Conservation (phyloP, 2,113 vertebrate genomes). For the Melanerpes aurifrons region DNA sequence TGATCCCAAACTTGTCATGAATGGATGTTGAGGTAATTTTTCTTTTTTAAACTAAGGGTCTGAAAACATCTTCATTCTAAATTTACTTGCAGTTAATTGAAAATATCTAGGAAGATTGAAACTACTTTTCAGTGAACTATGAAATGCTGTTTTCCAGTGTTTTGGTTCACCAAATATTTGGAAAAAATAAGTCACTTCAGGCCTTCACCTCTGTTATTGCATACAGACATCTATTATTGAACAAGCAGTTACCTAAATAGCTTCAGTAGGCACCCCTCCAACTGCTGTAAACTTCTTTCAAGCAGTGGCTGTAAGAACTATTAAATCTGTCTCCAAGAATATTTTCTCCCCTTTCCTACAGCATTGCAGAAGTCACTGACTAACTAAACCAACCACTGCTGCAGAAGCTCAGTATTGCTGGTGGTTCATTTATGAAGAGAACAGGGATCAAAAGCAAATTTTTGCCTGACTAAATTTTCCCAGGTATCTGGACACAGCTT, state of each 20-base stretch:
- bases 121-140: not conserved
- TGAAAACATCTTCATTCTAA: not conserved
- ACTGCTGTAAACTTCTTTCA: not conserved
- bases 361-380: not conserved
- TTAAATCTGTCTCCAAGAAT: not conserved
- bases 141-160: not conserved
- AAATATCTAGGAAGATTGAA: not conserved
- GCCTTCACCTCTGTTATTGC: not conserved
- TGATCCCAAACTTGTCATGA: constrained; percentile 29
- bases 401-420: not conserved
- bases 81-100: not conserved
- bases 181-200: not conserved
- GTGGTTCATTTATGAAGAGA: not conserved
- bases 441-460: not conserved
- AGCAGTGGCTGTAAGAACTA: not conserved
- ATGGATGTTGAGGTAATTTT: not conserved
- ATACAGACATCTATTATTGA: not conserved
- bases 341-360: not conserved
- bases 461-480: not conserved
- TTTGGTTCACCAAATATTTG: not conserved
- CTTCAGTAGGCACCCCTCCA: not conserved
- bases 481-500: not conserved
- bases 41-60: not conserved
- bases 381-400: not conserved
- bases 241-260: not conserved